Base-by-base conservation (phyloP, 2,888 invertebrate species). In the Pachymerium ferrugineum region DNA sequence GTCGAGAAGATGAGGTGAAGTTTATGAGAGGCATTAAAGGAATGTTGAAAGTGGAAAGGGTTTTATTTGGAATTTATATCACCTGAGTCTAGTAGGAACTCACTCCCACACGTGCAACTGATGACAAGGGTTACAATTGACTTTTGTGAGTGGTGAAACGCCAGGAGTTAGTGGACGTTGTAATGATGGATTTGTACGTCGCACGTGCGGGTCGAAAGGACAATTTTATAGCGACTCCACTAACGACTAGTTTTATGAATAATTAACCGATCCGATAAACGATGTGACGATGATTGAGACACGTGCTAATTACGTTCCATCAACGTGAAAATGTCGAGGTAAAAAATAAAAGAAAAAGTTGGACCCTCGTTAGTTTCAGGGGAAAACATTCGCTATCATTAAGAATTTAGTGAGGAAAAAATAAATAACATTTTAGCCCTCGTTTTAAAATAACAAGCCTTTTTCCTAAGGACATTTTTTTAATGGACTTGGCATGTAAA, bases 191-290 rank as follows among this genome's bases (percentile, higher is more conserved):
- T 62, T 28, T 25, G 62, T 25, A 54, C n/a, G 54, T 54, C 25
- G 54, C 54, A 54, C 54, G 54, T 54, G 54, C 25, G 25, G 62
- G 62, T 62, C 28, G 62, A 25, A 25, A n/a, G 62, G 62, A 28
- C 28, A 22, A n/a, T 62, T 62, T 62, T 62, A 62, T 25, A 28
- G 62, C 14, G 22, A 28, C 62, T 1, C 62, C 12, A 28, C 62
- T 62, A 62, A 62, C 62, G 62, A 62, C 25, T 28, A 10, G 62
- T 62, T 62, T 62, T 62, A 62, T 62, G 62, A 62, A 62, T 62
- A 62, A 62, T 62, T 62, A 28, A 62, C 62, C 12, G 38, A 38
- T 38, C 38, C 38, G 62, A 62, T 62, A 28, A 28, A 62, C 62
- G 62, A 62, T 28, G 14, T 12, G 62, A 0, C 28, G 62, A 28